Evolutionary conservation across 2,113 vertebrate genomes (phyloP), one percentile per base, ranked within the genome.

Genomic region (Puma concolor): DNA sequence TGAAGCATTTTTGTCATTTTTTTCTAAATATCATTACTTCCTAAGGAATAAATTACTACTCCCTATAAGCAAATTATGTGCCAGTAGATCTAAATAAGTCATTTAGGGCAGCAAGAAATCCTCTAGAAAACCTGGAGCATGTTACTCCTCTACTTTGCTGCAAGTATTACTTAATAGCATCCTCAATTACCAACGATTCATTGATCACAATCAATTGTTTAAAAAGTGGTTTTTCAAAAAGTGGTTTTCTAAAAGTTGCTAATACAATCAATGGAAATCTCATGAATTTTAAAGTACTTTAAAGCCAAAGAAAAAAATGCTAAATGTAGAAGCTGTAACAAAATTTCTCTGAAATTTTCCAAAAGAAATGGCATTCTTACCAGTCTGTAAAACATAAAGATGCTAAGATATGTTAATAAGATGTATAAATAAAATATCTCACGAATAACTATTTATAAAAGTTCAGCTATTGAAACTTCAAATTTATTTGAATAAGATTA

Each of bases 401-500:
- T 54, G 23, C 44, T 88, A 87, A 82, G 25, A 69, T 41, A 77
- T 9, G 25, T 36, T 94, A 94, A 77, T n/a, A 83, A 88, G 82
- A 86, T 76, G 2, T 74, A 50, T 36, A 94, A 64, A 27, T 27
- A 82, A 60, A 87, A 9, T 77, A 66, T 50, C 50, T 88, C 87
- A 88, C 41, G 83, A 92, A 87, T 29, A 96, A 91, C 27, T 54
- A 94, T 52, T 74, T 80, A 87, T 33, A 83, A 76, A 97, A 94
- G 88, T 82, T 88, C 86, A 93, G 16, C 71, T 91, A 91, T 31
- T 96, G 95, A 85, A 91, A 92, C 33, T 52, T 88, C 81, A 82
- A 83, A 87, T 88, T 92, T 84, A 88, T 79, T 71, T 96, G 16
- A 97, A 90, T 67, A 91, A 33, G 13, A 93, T 82, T 97, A 97